phyloP scores from a whole-genome alignment of 2,888 invertebrate species.

The Noctua fimbriata region DNA sequence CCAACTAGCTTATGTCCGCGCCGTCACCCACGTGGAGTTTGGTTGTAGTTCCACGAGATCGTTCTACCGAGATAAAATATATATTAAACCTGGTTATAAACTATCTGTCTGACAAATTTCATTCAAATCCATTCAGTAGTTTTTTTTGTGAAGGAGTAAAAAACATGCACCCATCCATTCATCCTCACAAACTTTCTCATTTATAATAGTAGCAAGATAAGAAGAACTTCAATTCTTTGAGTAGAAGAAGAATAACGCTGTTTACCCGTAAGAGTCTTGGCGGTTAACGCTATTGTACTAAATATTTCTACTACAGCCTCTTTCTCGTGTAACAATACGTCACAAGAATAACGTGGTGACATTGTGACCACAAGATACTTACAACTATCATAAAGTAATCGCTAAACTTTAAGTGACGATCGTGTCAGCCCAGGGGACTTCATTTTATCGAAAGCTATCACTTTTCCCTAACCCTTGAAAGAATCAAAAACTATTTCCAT shows the following conservation, averaged over 20 bases:
- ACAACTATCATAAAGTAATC: slow-evolving; percentile 13
- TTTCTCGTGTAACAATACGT: not conserved
- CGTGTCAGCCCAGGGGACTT: not conserved
- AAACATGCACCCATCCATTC: not conserved
- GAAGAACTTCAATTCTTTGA: not conserved
- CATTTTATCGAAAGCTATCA: slow-evolving; percentile 9
- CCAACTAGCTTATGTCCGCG: not conserved
- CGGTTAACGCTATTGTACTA: not conserved
- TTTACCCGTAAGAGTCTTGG: too few relatives aligned
- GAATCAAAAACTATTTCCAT: slow-evolving; percentile 29
- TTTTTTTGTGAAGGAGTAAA: too few relatives aligned
- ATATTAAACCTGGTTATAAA: not conserved
- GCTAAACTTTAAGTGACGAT: not conserved
- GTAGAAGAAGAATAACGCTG: not conserved
- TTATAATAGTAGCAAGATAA: not conserved
- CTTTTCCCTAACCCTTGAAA: slow-evolving; percentile 9
- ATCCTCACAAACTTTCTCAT: not conserved
- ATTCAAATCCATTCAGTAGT: not conserved
- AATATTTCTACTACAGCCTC: not conserved
- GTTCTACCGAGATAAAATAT: not conserved
- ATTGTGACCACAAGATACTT: not conserved
- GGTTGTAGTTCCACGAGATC: not conserved
- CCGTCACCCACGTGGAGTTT: not conserved
- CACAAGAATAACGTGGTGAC: not conserved
- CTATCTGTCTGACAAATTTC: not conserved